Evolutionary conservation across 1,140 invertebrate genomes (phyloP).

Genomic region (Drosophila quadrilineata): DNA sequence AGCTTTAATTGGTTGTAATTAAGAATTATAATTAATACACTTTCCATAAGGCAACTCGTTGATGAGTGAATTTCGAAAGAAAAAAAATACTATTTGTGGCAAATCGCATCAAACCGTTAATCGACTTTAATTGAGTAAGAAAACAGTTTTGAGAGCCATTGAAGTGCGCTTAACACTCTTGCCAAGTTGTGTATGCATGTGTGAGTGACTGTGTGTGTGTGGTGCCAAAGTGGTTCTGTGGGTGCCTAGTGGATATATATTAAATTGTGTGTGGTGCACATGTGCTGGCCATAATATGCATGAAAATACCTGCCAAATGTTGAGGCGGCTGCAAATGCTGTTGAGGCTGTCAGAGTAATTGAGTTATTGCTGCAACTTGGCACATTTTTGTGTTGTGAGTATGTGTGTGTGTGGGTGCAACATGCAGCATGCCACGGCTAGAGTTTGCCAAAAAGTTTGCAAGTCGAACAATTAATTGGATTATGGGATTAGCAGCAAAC

Average conservation of each 20-base stretch:
- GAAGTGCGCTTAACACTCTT: slow-evolving; percentile 16
- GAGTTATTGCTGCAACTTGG: slow-evolving; percentile 10
- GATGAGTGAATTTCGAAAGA: slow-evolving; percentile 1
- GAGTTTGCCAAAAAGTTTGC: slow-evolving; percentile 14
- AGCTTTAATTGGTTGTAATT: slow-evolving; percentile 66
- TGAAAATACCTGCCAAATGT: slow-evolving; percentile 45
- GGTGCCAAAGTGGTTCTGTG: slow-evolving; percentile 10
- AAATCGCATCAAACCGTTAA: background rate
- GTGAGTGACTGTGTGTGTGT: slow-evolving; percentile 25
- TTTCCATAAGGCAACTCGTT: background rate
- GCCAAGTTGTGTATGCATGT: too few relatives aligned
- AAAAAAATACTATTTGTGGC: too few relatives aligned
- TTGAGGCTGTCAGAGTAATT: background rate
- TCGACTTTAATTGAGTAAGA: background rate
- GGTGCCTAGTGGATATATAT: slow-evolving; percentile 23
- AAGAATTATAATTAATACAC: slow-evolving; percentile 46
- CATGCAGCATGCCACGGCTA: slow-evolving; percentile 3
- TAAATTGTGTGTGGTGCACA: slow-evolving; percentile 19
- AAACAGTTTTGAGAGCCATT: background rate
- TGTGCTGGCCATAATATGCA: slow-evolving; percentile 49
- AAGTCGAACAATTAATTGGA: slow-evolving; percentile 55
- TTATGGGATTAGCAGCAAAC: slow-evolving; percentile 56
- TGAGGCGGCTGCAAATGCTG: background rate
- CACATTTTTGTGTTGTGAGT: too few relatives aligned
- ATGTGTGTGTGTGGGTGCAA: too few relatives aligned